Conservation (phyloP, 2,888 invertebrate species). For the Synanthedon vespiformis region DNA sequence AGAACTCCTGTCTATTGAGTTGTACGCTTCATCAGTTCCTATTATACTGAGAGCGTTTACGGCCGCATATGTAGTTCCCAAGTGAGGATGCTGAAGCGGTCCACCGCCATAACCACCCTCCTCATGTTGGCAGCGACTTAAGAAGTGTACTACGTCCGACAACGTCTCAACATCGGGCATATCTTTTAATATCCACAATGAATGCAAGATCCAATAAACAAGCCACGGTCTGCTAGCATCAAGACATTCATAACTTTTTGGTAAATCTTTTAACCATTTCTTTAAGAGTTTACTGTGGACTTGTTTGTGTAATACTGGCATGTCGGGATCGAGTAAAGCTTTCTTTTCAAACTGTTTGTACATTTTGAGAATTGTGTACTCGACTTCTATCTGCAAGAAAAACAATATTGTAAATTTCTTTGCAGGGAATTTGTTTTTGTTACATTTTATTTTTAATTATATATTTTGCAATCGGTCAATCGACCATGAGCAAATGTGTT, state of each 20-base stretch:
- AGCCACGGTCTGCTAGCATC: constrained; percentile 98
- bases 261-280: constrained; percentile 75
- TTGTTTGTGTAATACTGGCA: constrained; percentile 72
- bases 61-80: constrained; percentile 98
- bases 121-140: constrained; percentile 77
- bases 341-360: constrained; percentile 53
- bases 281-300: constrained; percentile 76
- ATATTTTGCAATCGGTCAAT: too few relatives aligned
- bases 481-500: too few relatives aligned
- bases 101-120: constrained; percentile 95
- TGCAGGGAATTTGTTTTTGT: too few relatives aligned
- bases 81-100: constrained; percentile 90
- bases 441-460: too few relatives aligned
- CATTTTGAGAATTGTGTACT: constrained; percentile 40
- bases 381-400: constrained; percentile 47
- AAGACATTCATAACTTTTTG: constrained; percentile 81
- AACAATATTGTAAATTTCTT: constrained; percentile 1
- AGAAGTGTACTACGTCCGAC: constrained; percentile 45
- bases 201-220: constrained; percentile 96
- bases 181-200: constrained; percentile 77
- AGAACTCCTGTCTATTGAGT: constrained; percentile 83
- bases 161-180: constrained; percentile 54
- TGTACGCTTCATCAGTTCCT: constrained; percentile 87
- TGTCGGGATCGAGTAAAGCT: constrained; percentile 59
- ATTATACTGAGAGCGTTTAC: constrained; percentile 93